Conservation (phyloP, 2,888 invertebrate genomes). For the Eledona agricola region DNA sequence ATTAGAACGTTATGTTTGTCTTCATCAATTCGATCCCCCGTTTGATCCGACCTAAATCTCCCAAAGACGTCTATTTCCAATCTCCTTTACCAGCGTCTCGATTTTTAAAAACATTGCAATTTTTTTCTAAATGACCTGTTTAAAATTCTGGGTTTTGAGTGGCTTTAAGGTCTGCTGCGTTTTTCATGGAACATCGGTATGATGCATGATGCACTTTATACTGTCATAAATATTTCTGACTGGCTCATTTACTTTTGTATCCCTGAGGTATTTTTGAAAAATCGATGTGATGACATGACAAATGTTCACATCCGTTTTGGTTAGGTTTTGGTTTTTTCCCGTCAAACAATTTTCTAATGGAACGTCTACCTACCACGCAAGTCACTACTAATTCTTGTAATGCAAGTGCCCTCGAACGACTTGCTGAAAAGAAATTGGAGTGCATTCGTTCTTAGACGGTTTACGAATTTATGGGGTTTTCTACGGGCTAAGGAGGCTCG, state of each 20-base stretch:
- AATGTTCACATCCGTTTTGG: slow-evolving; percentile 1
- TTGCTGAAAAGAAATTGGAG: too few species aligned
- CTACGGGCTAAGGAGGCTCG: too few species aligned
- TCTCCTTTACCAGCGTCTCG: too few species aligned
- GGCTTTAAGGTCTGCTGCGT: slow-evolving; percentile 5
- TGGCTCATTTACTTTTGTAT: slow-evolving; percentile 25
- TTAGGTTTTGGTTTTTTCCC: background rate
- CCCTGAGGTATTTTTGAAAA: slow-evolving; percentile 15
- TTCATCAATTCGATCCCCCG: slow-evolving; percentile 7
- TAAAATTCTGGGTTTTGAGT: slow-evolving; percentile 4
- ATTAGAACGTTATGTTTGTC: slow-evolving; percentile 6
- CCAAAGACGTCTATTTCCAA: too few species aligned
- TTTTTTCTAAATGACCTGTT: slow-evolving; percentile 5
- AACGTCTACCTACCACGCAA: slow-evolving; percentile 1
- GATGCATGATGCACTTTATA: slow-evolving; percentile 16
- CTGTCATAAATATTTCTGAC: slow-evolving; percentile 27
- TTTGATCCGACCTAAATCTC: slow-evolving; percentile 2
- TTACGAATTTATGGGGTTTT: too few species aligned
- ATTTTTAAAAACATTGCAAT: too few species aligned
- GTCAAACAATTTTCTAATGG: slow-evolving; percentile 3
- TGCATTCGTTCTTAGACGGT: too few species aligned
- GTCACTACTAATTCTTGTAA: background rate
- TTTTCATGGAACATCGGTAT: slow-evolving; percentile 18
- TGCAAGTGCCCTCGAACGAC: too few species aligned
- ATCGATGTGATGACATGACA: slow-evolving; percentile 13